Conservation (phyloP, 23 tunicate species). For the Diplosoma virens region DNA sequence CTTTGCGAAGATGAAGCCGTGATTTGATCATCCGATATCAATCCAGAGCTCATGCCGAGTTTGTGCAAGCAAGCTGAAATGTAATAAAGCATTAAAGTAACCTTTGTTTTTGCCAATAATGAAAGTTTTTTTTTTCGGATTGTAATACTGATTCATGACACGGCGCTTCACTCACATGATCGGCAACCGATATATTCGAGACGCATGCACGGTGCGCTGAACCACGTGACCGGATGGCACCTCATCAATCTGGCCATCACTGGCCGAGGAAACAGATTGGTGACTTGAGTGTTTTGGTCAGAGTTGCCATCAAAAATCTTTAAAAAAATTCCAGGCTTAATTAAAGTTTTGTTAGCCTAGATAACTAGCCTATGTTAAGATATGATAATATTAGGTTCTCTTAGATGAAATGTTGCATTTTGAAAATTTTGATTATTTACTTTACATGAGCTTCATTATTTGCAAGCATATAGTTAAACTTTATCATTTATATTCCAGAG, state of each 20-base stretch:
- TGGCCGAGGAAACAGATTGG: constrained; percentile 80
- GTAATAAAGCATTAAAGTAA: too few species aligned
- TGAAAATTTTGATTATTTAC: too few species aligned
- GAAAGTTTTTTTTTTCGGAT: not conserved
- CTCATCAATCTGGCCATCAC: constrained; percentile 68
- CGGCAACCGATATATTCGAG: constrained; percentile 86
- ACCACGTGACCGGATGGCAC: constrained; percentile 61
- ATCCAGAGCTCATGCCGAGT: constrained; percentile 82
- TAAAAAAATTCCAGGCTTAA: not conserved
- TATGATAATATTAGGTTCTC: too few species aligned
- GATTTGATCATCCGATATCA: constrained; percentile 54
- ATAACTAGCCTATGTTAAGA: too few species aligned
- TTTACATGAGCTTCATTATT: too few species aligned
- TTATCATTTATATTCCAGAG: too few species aligned
- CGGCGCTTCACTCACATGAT: constrained; percentile 42
- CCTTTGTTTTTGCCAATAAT: too few species aligned
- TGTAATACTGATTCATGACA: not conserved
- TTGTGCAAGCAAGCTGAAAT: constrained; percentile 65
- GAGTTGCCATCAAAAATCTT: constrained; percentile 41
- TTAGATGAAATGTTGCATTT: too few species aligned
- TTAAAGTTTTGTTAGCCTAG: too few species aligned
- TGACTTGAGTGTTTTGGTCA: constrained; percentile 86
- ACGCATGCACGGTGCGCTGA: constrained; percentile 50
- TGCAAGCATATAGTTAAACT: too few species aligned
- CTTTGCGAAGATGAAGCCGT: constrained; percentile 40